These are phyloP conservation scores for Psilopogon haemacephalus DNA, from an alignment of 2,113 vertebrate genomes.

Conservation along the genomic window DNA sequence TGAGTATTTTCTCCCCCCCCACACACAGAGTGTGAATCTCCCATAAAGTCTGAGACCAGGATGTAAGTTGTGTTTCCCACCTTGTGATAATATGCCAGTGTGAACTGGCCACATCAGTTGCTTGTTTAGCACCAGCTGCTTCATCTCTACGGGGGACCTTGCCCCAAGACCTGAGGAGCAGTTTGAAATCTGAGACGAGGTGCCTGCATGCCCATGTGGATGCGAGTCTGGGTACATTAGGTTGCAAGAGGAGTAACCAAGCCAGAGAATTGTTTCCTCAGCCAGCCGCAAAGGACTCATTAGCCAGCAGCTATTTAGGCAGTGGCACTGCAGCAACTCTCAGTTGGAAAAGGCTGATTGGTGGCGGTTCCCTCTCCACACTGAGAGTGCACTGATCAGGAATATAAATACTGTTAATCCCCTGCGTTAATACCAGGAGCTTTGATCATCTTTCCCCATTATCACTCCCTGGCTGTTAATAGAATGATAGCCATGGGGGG, in stretches of 20 bases:
- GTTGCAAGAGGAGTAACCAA: not conserved
- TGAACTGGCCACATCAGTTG: not conserved
- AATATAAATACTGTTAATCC: constrained; percentile 70
- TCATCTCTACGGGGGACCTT: not conserved
- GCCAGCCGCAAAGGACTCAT: constrained; percentile 2
- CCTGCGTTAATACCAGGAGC: constrained; percentile 60
- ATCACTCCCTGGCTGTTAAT: constrained; percentile 71
- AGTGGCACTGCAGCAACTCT: constrained; percentile 43
- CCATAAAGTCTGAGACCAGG: not conserved
- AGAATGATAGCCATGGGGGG: constrained; percentile 63
- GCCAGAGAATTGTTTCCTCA: not conserved
- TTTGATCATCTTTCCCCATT: constrained; percentile 71
- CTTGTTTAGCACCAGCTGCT: not conserved
- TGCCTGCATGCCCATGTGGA: rapidly evolving
- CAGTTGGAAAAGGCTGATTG: constrained; percentile 50
- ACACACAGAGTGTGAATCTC: not conserved
- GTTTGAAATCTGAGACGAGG: not conserved
- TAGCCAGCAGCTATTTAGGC: constrained; percentile 57
- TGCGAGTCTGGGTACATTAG: not conserved
- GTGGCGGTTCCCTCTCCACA: not conserved
- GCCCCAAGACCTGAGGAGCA: not conserved
- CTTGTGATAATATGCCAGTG: not conserved
- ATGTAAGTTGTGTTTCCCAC: not conserved
- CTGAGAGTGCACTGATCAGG: constrained; percentile 58
- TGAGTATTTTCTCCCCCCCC: not conserved